Conservation (phyloP, 2,797 vertebrate species). For the Odontamblyopus rebecca region DNA sequence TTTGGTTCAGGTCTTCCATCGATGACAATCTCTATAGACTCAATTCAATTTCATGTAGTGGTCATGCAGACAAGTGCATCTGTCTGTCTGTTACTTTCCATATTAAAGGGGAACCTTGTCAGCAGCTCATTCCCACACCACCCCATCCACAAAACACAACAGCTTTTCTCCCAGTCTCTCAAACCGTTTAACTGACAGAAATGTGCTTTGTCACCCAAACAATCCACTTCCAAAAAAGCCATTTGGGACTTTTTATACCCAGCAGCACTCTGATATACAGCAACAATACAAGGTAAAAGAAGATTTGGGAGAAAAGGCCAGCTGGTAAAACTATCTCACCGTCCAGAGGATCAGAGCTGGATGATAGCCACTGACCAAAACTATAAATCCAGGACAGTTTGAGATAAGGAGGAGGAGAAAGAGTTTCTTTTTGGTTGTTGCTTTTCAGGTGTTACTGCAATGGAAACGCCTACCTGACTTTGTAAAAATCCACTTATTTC, state of each 20-base stretch:
- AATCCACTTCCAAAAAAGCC: slow-evolving; percentile 1
- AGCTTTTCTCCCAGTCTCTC: slow-evolving; percentile 15
- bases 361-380: slow-evolving; percentile 15
- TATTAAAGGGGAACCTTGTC: slow-evolving; percentile 24
- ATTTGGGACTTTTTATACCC: slow-evolving; percentile 16
- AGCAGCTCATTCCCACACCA: slow-evolving; percentile 23
- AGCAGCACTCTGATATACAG: slow-evolving; percentile 13
- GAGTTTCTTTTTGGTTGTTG: not conserved
- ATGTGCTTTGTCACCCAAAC: slow-evolving; percentile 26
- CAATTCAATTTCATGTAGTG: slow-evolving; percentile 47
- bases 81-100: slow-evolving; percentile 50
- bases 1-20: slow-evolving; percentile 21
- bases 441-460: not conserved
- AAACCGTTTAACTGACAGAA: slow-evolving; percentile 28
- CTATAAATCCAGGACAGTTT: slow-evolving; percentile 18
- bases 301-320: slow-evolving; percentile 18
- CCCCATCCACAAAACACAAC: slow-evolving; percentile 20
- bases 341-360: slow-evolving; percentile 17
- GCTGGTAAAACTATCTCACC: slow-evolving; percentile 23
- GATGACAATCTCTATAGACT: slow-evolving; percentile 34
- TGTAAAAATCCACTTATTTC: not conserved
- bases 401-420: slow-evolving; percentile 9
- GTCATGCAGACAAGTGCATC: slow-evolving; percentile 44
- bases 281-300: slow-evolving; percentile 21
- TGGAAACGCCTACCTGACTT: not conserved